Evolutionary conservation across 2,113 vertebrate genomes (phyloP), one percentile per base, ranked within the genome.

Genomic region (Rhinogobius similis): DNA sequence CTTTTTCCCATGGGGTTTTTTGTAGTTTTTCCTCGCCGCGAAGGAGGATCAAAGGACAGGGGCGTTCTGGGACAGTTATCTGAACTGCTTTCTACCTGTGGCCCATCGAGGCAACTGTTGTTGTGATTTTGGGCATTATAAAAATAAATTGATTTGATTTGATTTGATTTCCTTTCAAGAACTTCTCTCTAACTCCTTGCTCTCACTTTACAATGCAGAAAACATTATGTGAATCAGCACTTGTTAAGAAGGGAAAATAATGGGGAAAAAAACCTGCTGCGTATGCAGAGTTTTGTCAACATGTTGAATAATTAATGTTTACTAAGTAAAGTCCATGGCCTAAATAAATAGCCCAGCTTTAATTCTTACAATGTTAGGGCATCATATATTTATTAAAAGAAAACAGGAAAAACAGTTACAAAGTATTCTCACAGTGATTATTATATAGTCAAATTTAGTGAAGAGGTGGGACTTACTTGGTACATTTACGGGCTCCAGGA

Each of bases 401-500:
- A 26, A 18, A 24, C 26, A 7, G 11, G n/a, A n/a, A 11, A 10
- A 21, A 21, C 52, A 29, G 53, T 24, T n/a, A 44, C 4, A 14
- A 4, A 13, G 20, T 20, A 23, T 13, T 27, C 24, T 29, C 14
- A 29, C 14, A 4, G 53, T 29, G 14, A 38, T 36, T 5, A 20
- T 11, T 36, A 20, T 61, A n/a, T 3, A 53, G n/a, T 27, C 16
- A 13, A 11, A 50, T 1, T 52, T 5, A 39, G 23, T 6, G 21
- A 68, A 18, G 27, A 8, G n/a, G 2, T 23, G 43, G 4, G 10
- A 88, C 86, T 88, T 83, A 95, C 95, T 93, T 94, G 86, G 81
- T 85, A 68, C 95, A 97, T 76, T 97, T 95, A 59, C 92, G 94
- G 32, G 95, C 96, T 67, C 95, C 95, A 0, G 95, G 95, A 81